Conservation (phyloP, 1,140 invertebrate species). For the Pygmarrhopalites habei region DNA sequence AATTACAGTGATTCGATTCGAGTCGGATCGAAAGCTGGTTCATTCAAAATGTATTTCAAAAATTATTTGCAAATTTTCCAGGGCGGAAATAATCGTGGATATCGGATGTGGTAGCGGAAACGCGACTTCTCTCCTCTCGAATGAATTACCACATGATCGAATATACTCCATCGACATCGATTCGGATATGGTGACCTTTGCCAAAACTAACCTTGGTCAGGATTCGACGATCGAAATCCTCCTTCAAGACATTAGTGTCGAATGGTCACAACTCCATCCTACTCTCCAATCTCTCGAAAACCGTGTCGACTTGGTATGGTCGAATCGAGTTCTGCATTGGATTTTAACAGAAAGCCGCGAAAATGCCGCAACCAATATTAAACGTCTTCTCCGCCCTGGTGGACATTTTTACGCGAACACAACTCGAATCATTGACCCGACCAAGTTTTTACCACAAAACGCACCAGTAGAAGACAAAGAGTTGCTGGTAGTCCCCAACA, state of each 20-base stretch:
- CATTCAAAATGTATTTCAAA: no score
- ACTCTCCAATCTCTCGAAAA: conserved; percentile 2
- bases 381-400: conserved; percentile 1
- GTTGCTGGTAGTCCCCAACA: not conserved
- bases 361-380: not conserved
- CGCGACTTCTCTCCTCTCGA: conserved; percentile 1
- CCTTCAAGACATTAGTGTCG: conserved; percentile 9
- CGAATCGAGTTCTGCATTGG: conserved; percentile 9
- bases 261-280: conserved; percentile 2
- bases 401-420: conserved; percentile 3
- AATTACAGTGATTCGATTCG: no score
- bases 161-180: conserved; percentile 5
- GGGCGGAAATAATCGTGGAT: conserved; percentile 8
- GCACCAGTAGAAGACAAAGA: not conserved
- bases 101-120: conserved; percentile 19
- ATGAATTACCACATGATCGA: not conserved
- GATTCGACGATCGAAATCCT: conserved; percentile 3
- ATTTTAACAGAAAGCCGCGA: not conserved
- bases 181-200: conserved; percentile 13
- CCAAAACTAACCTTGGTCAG: not conserved
- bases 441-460: not conserved
- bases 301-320: conserved; percentile 12
- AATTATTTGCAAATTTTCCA: not conserved
- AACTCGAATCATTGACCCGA: not conserved
- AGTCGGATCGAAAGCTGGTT: no score